phyloP scores from a whole-genome alignment of 2,888 invertebrate genomes.

The Oscheius sp. region DNA sequence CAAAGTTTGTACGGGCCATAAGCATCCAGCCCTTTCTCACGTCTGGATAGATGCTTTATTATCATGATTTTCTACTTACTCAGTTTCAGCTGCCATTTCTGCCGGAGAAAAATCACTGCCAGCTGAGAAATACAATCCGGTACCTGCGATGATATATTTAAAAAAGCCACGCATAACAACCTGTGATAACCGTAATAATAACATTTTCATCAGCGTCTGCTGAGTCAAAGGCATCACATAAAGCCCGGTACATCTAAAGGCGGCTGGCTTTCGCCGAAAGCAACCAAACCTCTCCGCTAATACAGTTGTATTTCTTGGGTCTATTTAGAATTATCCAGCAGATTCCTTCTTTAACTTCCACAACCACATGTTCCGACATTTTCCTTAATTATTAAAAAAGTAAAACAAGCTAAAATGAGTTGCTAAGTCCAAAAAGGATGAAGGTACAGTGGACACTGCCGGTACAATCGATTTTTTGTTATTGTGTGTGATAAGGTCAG shows the following conservation, averaged over 20 bases:
- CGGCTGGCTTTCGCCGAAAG: not conserved
- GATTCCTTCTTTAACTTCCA: conserved; percentile 48
- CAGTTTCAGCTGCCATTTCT: conserved; percentile 36
- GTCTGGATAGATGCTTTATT: not conserved
- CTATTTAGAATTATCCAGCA: conserved; percentile 65
- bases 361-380: conserved; percentile 16
- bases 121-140: conserved; percentile 85
- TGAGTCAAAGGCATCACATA: conserved; percentile 80
- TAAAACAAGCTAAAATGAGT: not conserved
- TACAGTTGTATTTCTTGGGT: conserved; percentile 67
- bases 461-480: conserved; percentile 31
- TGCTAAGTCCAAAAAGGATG: not conserved
- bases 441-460: not conserved
- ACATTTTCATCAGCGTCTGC: conserved; percentile 81
- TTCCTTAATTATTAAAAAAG: not conserved
- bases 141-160: conserved; percentile 44
- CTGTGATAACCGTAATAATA: conserved; percentile 82
- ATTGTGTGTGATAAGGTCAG: conserved; percentile 30
- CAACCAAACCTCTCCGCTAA: conserved; percentile 55
- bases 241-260: conserved; percentile 80
- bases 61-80: conserved; percentile 1
- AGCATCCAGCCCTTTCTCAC: not conserved
- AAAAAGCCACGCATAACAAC: conserved; percentile 55
- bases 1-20: conserved; percentile 77
- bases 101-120: conserved; percentile 81